Conservation (phyloP, 2,888 invertebrate genomes). For the Lepeophtheirus nordmannii region DNA sequence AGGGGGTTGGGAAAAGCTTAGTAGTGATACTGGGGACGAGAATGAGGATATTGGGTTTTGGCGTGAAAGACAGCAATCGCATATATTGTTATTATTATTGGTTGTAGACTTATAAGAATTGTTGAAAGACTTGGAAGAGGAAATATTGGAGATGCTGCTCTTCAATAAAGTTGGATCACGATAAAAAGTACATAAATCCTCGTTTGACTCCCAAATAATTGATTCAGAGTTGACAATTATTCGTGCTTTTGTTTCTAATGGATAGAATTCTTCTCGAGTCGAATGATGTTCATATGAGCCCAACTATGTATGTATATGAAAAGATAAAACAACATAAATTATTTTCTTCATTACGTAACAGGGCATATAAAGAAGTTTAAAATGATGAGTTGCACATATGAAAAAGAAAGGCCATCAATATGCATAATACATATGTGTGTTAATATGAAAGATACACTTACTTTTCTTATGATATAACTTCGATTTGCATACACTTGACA, state of each 20-base stretch:
- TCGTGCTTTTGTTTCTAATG: not conserved
- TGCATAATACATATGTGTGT: no score
- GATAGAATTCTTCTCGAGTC: not conserved
- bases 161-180: not conserved
- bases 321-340: no score
- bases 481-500: conserved; percentile 47
- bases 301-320: not conserved
- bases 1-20: no score
- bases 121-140: not conserved
- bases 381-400: no score
- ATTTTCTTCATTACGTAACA: no score
- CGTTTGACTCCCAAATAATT: not conserved
- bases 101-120: not conserved
- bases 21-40: no score
- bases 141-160: not conserved
- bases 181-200: conserved; percentile 13
- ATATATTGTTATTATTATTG: not conserved
- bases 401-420: no score
- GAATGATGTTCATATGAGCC: not conserved
- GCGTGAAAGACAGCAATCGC: not conserved
- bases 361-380: no score
- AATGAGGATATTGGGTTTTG: not conserved
- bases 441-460: conserved; percentile 32
- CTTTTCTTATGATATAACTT: conserved; percentile 50
- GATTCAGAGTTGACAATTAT: conserved; percentile 6